Evolutionary conservation across 2,888 invertebrate genomes (phyloP), one percentile per base, ranked within the genome.

Genomic region (Protodeltote pygarga): DNA sequence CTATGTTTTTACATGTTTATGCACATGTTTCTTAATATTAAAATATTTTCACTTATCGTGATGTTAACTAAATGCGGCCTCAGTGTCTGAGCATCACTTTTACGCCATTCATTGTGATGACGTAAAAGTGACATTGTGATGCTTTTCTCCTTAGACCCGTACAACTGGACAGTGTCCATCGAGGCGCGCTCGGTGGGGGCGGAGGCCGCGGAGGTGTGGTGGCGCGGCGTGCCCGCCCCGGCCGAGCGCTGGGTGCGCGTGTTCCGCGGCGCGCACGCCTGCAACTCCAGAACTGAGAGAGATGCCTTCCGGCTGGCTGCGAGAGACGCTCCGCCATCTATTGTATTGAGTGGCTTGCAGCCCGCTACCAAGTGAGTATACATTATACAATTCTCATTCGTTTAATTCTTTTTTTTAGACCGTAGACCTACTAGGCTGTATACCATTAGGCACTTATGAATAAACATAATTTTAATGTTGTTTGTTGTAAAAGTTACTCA

Each of bases 171-270:
- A 38, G 95, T 97, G 2, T 93, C 93, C 3, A 93, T 98, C 2
- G 96, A 96, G 65, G 95, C 96, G 0, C 94, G 95, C 8, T 93
- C 95, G 50, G 94, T 97, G 0, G 96, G 96, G 60, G 93, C 96
- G 0, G 95, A 94, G 37, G 95, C 95, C 5, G 95, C 96, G 0
- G 96, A 96, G 73, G 93, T 98, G 3, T 93, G 94, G 3, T 97
- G 97, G 97, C 94, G 92, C 33, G 98, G 98, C 0, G 95, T 98
- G 0, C 98, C 98, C 0, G 94, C 96, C 65, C 98, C 98, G 0
- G 96, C 97, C 55, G 97, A 97, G 79, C 96, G 97, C 79, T 97
- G 95, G 88, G 96, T 98, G 34, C 96, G 97, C 65, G 97, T 98
- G 71, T 97, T 96, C 87, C 93, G 97, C 41, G 97, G 97, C 0